Base-by-base conservation (phyloP, 37 sponge, comb jelly and placozoan species). In the Eunapius fragilis region DNA sequence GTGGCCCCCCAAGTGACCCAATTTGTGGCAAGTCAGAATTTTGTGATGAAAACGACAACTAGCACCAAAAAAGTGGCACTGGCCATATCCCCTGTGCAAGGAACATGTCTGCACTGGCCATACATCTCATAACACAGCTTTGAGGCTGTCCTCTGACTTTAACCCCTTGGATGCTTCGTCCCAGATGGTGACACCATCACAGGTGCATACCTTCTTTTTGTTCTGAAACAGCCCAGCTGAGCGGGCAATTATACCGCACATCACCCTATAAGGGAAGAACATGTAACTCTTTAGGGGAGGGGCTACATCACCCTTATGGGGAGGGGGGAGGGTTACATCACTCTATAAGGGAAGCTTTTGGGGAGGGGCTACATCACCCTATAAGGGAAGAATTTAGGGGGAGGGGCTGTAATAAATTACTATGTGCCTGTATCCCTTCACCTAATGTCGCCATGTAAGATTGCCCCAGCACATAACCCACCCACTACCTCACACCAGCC, bases 221-320 rank as follows among this genome's bases (percentile, higher is more conserved):
- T 95, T 95, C 79, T 95, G 90, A 45, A 95, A 95, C 23, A 95
- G 71, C 32, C 96, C 96, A 85, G 96, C 91, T 27, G 96, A 95
- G 9, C 96, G 82, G 9, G 96, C 96, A 24, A 95, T 78, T 19
- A 95, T 77, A 0, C 93, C 96, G 88, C 91, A 93, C 88, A 90
- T 79, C 14, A 92, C 27, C 50, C 94, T 94, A 84, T 25, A 67
- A 4, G 0, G 0, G 50, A 14, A 0, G 24, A 32, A 17, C 67
- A 45, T n/a, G n/a, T n/a, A n/a, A n/a, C n/a, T n/a, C n/a, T n/a
- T n/a, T n/a, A n/a, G n/a, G n/a, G n/a, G n/a, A n/a, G n/a, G n/a
- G n/a, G n/a, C n/a, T n/a, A n/a, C n/a, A n/a, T n/a, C n/a, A n/a
- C n/a, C n/a, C n/a, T n/a, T n/a, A n/a, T n/a, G n/a, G n/a, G n/a